Evolutionary conservation across 2,888 invertebrate species (phyloP).

Genomic region (Invenusta paracnida): DNA sequence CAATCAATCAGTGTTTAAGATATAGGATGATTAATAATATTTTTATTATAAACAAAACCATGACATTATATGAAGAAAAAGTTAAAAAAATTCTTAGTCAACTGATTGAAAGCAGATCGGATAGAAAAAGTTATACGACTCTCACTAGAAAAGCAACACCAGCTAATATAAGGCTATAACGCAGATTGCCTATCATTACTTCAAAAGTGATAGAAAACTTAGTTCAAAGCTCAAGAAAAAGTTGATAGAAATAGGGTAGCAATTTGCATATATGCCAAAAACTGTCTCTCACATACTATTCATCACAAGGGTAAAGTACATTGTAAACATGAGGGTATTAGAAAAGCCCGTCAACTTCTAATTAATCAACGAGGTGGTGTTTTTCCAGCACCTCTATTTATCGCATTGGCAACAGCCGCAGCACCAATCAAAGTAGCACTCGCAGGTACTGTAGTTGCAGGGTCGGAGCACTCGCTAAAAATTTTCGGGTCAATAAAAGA

Average conservation of each 20-base stretch:
- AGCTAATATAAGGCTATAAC: not conserved
- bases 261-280: not conserved
- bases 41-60: not conserved
- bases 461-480: not conserved
- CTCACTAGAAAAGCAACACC: not conserved
- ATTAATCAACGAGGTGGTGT: not conserved
- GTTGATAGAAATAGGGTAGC: not conserved
- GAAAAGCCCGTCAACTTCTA: slow-evolving; percentile 11
- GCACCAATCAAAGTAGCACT: not conserved
- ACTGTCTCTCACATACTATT: slow-evolving; percentile 2
- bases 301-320: slow-evolving; percentile 6
- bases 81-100: not conserved
- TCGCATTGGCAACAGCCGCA: slow-evolving; percentile 17
- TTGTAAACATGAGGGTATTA: not conserved
- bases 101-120: not conserved
- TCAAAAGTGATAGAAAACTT: not conserved
- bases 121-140: slow-evolving; percentile 2
- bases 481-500: not conserved
- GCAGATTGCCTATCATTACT: slow-evolving; percentile 23
- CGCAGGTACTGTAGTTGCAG: not conserved
- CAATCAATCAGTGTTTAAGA: not conserved
- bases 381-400: slow-evolving; percentile 9
- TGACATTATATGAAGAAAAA: not conserved
- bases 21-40: no score
- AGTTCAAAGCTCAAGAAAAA: slow-evolving; percentile 5